Conservation (phyloP, 2,113 vertebrate genomes). For the Electrona antarctica region DNA sequence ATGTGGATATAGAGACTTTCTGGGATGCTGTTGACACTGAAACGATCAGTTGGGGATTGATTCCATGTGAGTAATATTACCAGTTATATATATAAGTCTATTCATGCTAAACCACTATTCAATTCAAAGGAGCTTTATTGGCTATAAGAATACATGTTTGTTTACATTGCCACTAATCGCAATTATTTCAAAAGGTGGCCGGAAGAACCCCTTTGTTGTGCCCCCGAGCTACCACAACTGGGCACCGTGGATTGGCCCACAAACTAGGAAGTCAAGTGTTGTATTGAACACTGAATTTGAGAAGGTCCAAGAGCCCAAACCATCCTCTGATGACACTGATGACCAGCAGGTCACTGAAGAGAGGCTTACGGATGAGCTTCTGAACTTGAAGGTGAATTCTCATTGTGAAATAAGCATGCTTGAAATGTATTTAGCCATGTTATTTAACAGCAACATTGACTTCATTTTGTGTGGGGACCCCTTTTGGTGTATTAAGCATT, state of each 20-base stretch:
- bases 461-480: too few species aligned
- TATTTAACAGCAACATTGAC: too few species aligned
- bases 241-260: background rate
- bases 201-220: background rate
- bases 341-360: slow-evolving; percentile 4
- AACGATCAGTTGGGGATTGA: background rate
- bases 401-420: background rate
- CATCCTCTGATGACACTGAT: background rate
- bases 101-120: too few species aligned
- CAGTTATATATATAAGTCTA: too few species aligned
- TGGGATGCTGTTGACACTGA: background rate
- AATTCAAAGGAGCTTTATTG: too few species aligned
- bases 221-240: background rate
- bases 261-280: background rate
- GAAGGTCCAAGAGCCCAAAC: background rate
- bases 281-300: slow-evolving; percentile 12
- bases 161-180: background rate
- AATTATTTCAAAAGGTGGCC: background rate
- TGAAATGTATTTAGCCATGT: too few species aligned
- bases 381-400: background rate
- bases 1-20: background rate
- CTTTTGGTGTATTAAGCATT: too few species aligned
- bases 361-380: slow-evolving; percentile 11
- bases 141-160: too few species aligned
- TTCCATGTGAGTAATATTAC: background rate